Conservation (phyloP, 2,888 invertebrate species). For the Athrips mouffetella region DNA sequence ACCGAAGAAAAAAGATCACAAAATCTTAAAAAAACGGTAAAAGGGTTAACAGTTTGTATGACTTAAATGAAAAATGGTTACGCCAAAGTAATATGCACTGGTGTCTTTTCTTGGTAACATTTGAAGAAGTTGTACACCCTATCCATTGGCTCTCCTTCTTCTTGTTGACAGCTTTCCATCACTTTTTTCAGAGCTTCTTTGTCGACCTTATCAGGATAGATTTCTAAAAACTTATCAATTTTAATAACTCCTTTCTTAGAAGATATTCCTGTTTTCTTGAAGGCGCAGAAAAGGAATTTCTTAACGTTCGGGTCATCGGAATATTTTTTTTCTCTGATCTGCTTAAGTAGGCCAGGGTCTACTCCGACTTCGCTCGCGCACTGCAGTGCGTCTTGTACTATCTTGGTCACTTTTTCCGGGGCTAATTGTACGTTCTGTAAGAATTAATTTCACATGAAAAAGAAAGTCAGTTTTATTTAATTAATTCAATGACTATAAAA, state of each 20-base stretch:
- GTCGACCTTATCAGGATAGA: slow-evolving; percentile 41
- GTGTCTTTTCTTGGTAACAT: slow-evolving; percentile 39
- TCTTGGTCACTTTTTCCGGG: neutral
- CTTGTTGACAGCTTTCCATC: slow-evolving; percentile 42
- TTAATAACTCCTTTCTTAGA: slow-evolving; percentile 46
- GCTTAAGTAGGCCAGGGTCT: neutral
- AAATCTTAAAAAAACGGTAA: too few species aligned
- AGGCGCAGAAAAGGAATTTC: slow-evolving; percentile 52
- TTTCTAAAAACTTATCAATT: slow-evolving; percentile 43
- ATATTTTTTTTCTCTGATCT: slow-evolving; percentile 44
- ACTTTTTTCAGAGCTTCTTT: slow-evolving; percentile 40
- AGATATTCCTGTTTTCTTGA: slow-evolving; percentile 42
- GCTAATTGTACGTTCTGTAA: slow-evolving; percentile 13
- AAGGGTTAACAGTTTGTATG: too few species aligned
- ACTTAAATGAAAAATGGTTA: neutral
- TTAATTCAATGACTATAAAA: too few species aligned
- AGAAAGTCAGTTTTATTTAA: too few species aligned
- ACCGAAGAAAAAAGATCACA: neutral
- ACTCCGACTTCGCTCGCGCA: slow-evolving; percentile 9
- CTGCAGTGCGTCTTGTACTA: neutral
- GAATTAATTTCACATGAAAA: neutral
- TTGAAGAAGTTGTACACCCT: slow-evolving; percentile 47
- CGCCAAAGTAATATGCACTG: slow-evolving; percentile 8
- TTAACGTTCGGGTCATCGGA: slow-evolving; percentile 46
- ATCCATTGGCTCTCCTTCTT: slow-evolving; percentile 40